These are phyloP conservation scores for Notechis scutatus DNA, from an alignment of 2,113 vertebrate genomes.

Conservation along the genomic window DNA sequence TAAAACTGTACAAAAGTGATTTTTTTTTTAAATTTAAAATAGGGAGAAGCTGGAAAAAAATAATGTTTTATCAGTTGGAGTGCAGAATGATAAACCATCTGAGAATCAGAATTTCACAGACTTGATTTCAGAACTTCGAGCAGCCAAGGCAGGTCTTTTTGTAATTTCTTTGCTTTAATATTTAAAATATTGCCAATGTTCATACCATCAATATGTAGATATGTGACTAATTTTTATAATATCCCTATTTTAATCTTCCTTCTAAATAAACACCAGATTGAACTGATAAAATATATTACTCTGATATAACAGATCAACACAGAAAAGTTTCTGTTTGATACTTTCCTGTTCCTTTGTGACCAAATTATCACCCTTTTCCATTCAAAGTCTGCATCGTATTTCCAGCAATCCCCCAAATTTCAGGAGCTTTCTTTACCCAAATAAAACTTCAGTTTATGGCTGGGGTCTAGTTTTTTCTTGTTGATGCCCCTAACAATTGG, in stretches of 20 bases:
- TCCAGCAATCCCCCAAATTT: not conserved
- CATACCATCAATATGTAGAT: not conserved
- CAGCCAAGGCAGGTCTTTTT: conserved; percentile 69
- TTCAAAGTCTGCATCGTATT: not conserved
- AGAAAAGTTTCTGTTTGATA: not conserved
- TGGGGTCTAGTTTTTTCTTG: not conserved
- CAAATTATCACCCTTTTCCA: not conserved
- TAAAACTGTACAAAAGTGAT: not conserved
- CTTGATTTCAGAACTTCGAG: conserved; percentile 74
- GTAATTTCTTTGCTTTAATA: not conserved
- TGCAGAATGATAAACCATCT: conserved; percentile 55
- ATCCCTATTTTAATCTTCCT: not conserved
- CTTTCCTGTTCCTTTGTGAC: not conserved
- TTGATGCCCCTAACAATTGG: not conserved
- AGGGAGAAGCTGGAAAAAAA: conserved; percentile 78
- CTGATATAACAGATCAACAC: not conserved
- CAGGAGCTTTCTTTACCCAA: not conserved
- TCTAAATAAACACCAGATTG: not conserved
- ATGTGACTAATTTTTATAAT: not conserved
- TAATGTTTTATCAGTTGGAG: conserved; percentile 49
- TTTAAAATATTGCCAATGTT: not conserved
- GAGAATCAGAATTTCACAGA: conserved; percentile 73
- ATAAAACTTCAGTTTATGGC: not conserved
- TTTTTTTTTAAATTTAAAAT: conserved; percentile 39
- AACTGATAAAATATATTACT: not conserved